Evolutionary conservation across 2,797 vertebrate species (phyloP), one percentile per base, ranked within the genome.

Genomic region (Dallia pectoralis): DNA sequence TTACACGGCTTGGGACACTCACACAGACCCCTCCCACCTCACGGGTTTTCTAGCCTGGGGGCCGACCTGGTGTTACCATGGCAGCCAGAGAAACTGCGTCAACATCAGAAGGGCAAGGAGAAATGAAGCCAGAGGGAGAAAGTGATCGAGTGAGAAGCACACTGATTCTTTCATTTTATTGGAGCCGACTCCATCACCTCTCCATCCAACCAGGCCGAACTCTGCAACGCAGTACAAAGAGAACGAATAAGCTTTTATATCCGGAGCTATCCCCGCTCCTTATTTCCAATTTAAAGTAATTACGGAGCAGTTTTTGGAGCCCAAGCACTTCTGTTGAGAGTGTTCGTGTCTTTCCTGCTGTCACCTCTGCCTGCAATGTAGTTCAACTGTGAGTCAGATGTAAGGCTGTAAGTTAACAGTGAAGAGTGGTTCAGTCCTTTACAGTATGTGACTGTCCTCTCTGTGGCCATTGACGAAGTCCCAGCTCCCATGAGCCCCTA

Each of bases 31-130:
- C 61, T 30, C 61, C 29, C 1, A 6, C 61, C 61, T 63, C 29
- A 15, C 27, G 18, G 27, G 16, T 32, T 63, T 14, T 63, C 62
- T 18, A 44, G 15, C 16, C 29, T 61, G 48, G 48, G 62, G 30
- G 30, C 27, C 32, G 56, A 66, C 63, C 71, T 74, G 79, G 73
- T 67, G 56, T 81, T 74, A 68, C 70, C 70, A 74, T 78, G 74
- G 70, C 48, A 69, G 71, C 68, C 66, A 69, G 73, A 53, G 65
- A 44, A 65, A 27, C 36, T 73, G 47, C 44, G 71, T 71, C 47
- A 33, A 70, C 51, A 30, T 68, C 30, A 61, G 75, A 36, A 73
- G 59, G 71, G 68, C 71, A 74, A 25, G 25, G 70, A 72, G 40
- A 59, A 19, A 70, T 29, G 30, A 5, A 40, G 65, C 11, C 22